Evolutionary conservation across 2,888 invertebrate genomes (phyloP).

Genomic region (Polia nebulosa): DNA sequence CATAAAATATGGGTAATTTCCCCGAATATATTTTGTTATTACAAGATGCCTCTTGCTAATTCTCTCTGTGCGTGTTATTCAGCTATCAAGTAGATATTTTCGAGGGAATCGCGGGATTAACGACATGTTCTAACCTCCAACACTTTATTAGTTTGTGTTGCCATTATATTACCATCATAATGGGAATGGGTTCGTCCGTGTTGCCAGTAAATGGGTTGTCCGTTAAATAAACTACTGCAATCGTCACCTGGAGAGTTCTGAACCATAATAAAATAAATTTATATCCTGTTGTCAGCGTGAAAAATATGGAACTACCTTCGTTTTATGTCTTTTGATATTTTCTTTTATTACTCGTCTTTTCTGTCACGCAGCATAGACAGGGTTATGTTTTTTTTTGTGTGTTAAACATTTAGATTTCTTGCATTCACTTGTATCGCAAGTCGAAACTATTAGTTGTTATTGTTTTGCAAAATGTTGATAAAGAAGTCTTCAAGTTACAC

Average conservation of each 20-base stretch:
- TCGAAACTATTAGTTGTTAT: too few relatives aligned
- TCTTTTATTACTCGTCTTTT: neutral
- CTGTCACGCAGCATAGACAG: neutral
- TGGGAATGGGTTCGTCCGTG: constrained; percentile 56
- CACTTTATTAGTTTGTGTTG: constrained; percentile 69
- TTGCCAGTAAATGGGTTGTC: constrained; percentile 50
- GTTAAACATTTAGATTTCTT: neutral
- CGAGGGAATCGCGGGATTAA: constrained; percentile 57
- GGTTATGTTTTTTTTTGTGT: neutral
- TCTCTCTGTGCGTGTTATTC: constrained; percentile 67
- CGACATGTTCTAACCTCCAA: constrained; percentile 59
- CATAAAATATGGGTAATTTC: neutral
- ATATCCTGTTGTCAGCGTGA: constrained; percentile 8
- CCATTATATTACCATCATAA: constrained; percentile 69
- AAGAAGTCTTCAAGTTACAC: neutral
- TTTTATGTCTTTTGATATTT: neutral
- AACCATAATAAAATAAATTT: constrained; percentile 45
- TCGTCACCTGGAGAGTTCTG: constrained; percentile 52
- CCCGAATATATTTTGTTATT: constrained; percentile 25
- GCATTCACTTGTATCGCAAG: neutral
- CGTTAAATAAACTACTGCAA: constrained; percentile 51
- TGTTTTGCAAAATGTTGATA: too few relatives aligned
- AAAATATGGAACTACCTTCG: constrained; percentile 21
- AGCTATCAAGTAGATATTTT: constrained; percentile 64
- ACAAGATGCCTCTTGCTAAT: constrained; percentile 49